Evolutionary conservation across 2,113 vertebrate species (phyloP), one percentile per base, ranked within the genome.

Genomic region (Recurvirostra avosetta): DNA sequence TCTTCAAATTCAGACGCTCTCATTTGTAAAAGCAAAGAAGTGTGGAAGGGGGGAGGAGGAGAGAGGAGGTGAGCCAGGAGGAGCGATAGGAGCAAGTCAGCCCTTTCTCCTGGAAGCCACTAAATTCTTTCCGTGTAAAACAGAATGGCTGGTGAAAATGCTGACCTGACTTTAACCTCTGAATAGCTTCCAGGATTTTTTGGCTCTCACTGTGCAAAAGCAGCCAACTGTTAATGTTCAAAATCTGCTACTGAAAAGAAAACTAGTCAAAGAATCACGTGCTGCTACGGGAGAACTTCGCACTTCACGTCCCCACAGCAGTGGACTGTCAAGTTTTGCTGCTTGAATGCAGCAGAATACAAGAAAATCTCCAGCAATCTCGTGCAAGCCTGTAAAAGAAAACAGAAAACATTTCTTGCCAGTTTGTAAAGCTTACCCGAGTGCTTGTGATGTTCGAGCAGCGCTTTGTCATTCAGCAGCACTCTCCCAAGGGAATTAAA

Each of bases 141-240:
- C 25, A 59, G 86, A 70, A 8, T 13, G 65, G 59, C 79, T 96
- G 92, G 72, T 94, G 96, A 63, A 92, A 95, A 71, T 38, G 23
- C 83, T 96, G 94, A 86, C 94, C 91, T 58, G 73, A 12, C 88
- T 91, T 52, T 84, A 84, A 94, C 94, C 96, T 77, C 83, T 68
- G 88, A 92, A 47, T 6, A 78, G 86, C 76, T 94, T 92, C 95
- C 92, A 94, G 79, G 68, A 66, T 55, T 81, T 86, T 66, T 95
- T 95, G 90, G 88, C 91, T 93, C 83, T 84, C 18, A 0, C 79
- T 56, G 0, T 63, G 38, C 34, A 72, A 61, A 50, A 84, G 72
- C 83, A 94, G 88, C 83, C 95, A 96, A 78, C 59, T 94, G 86
- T 94, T 94, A 71, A 67, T 68, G 86, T 81, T 84, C 65, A 68